A percentile compares a stretch with the other conserved stretches of the same genome.
Conservation (phyloP, 2,797 vertebrate species). For the Sebastes diaconus region DNA sequence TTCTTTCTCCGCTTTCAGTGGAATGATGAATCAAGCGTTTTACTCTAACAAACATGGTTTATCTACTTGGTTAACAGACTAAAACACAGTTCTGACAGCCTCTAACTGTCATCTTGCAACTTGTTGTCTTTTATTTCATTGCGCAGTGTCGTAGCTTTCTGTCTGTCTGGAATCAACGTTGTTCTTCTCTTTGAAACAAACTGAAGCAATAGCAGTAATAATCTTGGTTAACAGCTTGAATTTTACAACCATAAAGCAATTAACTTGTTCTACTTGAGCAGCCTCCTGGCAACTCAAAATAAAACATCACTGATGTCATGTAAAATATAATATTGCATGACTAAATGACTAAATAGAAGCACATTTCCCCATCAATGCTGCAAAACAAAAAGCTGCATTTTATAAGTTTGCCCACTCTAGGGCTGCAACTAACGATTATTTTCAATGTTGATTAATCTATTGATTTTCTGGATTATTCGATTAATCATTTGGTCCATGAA, state of each 20-base stretch:
- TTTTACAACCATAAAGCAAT: background rate
- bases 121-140: background rate
- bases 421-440: background rate
- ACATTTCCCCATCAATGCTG: background rate
- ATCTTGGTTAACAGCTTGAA: background rate
- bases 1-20: background rate
- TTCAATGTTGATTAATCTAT: background rate
- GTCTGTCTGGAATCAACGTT: background rate
- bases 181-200: background rate
- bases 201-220: background rate
- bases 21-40: background rate
- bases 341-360: background rate
- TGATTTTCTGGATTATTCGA: background rate
- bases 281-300: background rate
- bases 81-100: background rate
- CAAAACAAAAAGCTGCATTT: background rate
- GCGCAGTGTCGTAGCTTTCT: background rate
- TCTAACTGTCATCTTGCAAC: background rate
- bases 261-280: background rate
- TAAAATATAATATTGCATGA: background rate
- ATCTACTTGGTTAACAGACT: background rate
- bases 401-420: background rate
- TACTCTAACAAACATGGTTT: fast-evolving
- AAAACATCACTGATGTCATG: background rate
- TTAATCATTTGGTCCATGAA: background rate